Percentiles rank a stretch among this genome's conserved stretches.
phyloP scores from a whole-genome alignment of 2,888 invertebrate genomes.

The Nycteola revayana region DNA sequence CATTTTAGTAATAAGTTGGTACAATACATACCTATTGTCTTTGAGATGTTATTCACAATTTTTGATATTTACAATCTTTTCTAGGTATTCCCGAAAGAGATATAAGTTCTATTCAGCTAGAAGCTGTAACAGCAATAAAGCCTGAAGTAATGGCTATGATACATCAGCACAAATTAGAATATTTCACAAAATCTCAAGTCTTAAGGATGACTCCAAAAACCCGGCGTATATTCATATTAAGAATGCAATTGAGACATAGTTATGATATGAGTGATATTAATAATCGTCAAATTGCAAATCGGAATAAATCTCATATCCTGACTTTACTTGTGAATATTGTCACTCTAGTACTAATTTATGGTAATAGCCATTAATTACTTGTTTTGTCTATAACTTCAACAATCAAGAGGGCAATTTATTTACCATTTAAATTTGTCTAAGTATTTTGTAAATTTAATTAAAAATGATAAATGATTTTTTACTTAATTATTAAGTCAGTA shows the following conservation, averaged over 20 bases:
- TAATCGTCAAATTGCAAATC: constrained; percentile 21
- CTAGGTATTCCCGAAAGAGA: constrained; percentile 57
- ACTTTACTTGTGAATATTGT: constrained; percentile 16
- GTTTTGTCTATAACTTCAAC: no score
- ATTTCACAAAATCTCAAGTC: constrained; percentile 68
- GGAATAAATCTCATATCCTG: constrained; percentile 4
- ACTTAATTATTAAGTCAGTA: no score
- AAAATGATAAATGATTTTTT: no score
- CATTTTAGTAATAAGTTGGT: no score
- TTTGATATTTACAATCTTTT: no score
- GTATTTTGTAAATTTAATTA: no score
- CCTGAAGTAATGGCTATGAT: constrained; percentile 55
- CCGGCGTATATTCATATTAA: constrained; percentile 59
- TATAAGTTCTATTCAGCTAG: constrained; percentile 61
- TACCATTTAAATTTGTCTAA: no score
- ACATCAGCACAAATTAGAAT: constrained; percentile 55
- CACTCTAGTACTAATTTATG: constrained; percentile 8
- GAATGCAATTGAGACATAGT: constrained; percentile 59
- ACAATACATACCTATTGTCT: no score
- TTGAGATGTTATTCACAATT: no score
- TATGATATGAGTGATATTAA: constrained; percentile 56
- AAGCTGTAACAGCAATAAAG: constrained; percentile 61
- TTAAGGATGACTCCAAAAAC: constrained; percentile 58
- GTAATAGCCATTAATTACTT: no score
- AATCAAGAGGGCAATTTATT: no score